Evolutionary conservation across 2,113 vertebrate genomes (phyloP).

Genomic region (Tragelaphus imberbis): DNA sequence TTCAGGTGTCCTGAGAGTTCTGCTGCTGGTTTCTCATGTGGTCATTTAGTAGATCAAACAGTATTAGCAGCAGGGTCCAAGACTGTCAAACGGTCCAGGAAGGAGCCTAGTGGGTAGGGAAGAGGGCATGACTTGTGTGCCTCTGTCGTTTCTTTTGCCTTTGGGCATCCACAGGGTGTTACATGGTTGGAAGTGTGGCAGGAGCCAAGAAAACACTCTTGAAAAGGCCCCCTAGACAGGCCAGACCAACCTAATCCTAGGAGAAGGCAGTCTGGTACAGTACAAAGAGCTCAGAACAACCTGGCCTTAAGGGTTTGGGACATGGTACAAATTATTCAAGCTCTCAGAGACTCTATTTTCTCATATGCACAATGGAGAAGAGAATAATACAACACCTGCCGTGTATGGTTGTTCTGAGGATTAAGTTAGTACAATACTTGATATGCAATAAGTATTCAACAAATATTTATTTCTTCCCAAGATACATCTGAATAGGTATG

Average conservation of each 20-base stretch:
- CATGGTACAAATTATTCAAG: not conserved
- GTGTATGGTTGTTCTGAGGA: not conserved
- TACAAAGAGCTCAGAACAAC: not conserved
- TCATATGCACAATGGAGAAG: not conserved
- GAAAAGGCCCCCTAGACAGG: not conserved
- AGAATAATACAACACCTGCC: not conserved
- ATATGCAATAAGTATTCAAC: not conserved
- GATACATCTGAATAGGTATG: not conserved
- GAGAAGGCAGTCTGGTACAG: not conserved
- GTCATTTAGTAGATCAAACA: not conserved
- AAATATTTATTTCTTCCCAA: constrained; percentile 35
- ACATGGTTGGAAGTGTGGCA: not conserved
- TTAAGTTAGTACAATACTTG: not conserved
- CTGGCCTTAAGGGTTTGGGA: not conserved
- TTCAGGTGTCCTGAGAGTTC: constrained; percentile 14
- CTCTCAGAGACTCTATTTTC: not conserved
- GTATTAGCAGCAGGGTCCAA: not conserved
- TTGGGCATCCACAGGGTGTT: not conserved
- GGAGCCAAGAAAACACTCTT: constrained; percentile 3
- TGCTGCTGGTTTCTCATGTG: not conserved
- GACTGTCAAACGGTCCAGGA: not conserved
- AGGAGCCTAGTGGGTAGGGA: not conserved
- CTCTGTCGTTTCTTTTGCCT: not conserved
- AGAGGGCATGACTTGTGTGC: not conserved
- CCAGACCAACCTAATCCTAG: not conserved